Conservation (phyloP, 2,888 invertebrate genomes). For the Conus canariensis region DNA sequence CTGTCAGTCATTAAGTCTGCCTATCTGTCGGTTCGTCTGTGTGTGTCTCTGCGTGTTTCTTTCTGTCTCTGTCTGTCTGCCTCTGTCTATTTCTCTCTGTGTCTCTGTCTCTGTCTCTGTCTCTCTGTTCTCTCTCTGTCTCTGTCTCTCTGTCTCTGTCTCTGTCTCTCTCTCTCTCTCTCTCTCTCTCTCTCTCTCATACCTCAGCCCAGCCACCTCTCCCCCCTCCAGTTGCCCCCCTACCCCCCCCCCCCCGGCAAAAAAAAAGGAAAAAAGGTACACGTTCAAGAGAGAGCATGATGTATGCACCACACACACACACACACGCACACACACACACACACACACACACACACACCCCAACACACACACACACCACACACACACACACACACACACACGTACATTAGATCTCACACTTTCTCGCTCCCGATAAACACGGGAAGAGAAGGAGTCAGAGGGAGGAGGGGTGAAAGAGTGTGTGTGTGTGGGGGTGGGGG, state of each 20-base stretch:
- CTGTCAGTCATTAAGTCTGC: background rate
- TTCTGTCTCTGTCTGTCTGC: background rate
- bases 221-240: background rate
- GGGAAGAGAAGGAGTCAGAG: no score
- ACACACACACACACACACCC: no score
- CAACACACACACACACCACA: no score
- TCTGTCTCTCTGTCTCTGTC: background rate
- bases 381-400: no score
- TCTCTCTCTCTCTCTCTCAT: background rate
- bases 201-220: background rate
- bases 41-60: slow-evolving; percentile 1
- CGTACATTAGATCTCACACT: no score
- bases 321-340: background rate
- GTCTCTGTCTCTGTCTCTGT: slow-evolving; percentile 5
- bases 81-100: background rate
- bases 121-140: background rate
- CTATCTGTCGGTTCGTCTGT: background rate
- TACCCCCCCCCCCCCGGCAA: background rate
- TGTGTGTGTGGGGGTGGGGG: no score
- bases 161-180: background rate
- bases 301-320: background rate
- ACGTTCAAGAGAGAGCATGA: background rate
- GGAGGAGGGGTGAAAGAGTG: no score
- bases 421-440: no score
- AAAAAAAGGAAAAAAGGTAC: background rate